Evolutionary conservation across 2,888 invertebrate species (phyloP), one percentile per base, ranked within the genome.

Genomic region (Abrostola triplasia): DNA sequence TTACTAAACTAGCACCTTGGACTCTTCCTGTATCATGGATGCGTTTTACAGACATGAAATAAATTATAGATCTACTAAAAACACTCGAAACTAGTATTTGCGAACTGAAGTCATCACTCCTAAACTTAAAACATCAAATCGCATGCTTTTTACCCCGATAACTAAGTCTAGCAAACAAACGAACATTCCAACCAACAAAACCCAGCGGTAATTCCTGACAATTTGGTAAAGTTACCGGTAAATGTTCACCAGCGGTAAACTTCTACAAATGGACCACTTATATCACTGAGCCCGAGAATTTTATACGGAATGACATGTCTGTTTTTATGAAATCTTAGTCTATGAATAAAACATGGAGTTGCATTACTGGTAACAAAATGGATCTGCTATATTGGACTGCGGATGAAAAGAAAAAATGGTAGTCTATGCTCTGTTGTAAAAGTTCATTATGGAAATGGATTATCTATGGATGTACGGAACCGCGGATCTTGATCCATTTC

Each of bases 231-330:
- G 52, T 4, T 54, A 40, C 44, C 37, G 37, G 48, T 49, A 57
- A 51, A 52, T 36, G 49, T 35, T 47, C 36, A 35, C 35, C 44
- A n/a, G 41, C 42, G 50, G 57, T 57, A 55, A 62, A 60, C 61
- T 56, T 59, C 50, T 76, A 85, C 81, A 84, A 85, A 85, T 84
- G 61, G 76, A 55, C 70, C 80, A 75, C 76, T 84, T 80, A 80
- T 74, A 66, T 77, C 74, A 73, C 78, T 76, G 76, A 51, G 56
- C 41, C 37, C 53, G 24, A 58, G 59, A 54, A 48, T 60, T 75
- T 69, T 72, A 64, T 61, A 59, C 49, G 65, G 53, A 49, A 63
- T 69, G 64, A 75, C 56, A 70, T 71, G 68, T 75, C 63, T 64
- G 68, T 73, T 71, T 72, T 69, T 79, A 76, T 76, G 62, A 72